Conservation (phyloP, 2,797 vertebrate genomes). For the Chloroceryle amazona region DNA sequence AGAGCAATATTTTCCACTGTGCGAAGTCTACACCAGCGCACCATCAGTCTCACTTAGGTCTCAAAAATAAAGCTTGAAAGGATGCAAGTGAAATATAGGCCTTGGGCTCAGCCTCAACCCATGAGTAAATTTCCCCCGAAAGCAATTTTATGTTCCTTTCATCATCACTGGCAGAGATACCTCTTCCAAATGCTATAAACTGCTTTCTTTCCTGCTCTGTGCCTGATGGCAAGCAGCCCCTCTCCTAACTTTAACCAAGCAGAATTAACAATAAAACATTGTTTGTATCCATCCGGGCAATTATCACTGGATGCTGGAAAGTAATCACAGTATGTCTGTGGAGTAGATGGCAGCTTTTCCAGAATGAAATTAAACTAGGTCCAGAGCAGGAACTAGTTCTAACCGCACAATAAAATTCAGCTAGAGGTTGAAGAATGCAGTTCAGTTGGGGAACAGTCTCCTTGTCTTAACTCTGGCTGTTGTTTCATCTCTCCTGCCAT, state of each 20-base stretch:
- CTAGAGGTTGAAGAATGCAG: constrained; percentile 17
- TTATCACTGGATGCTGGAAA: constrained; percentile 31
- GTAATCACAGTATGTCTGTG: background rate
- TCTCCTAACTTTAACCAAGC: constrained; percentile 6
- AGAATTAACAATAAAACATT: constrained; percentile 49
- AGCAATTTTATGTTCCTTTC: constrained; percentile 28
- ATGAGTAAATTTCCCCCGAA: background rate
- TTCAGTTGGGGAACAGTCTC: background rate
- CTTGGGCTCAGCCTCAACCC: background rate
- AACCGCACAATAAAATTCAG: constrained; percentile 14
- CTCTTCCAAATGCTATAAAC: background rate
- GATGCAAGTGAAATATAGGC: background rate
- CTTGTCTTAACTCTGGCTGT: background rate
- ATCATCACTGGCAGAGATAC: constrained; percentile 25
- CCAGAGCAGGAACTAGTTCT: constrained; percentile 38
- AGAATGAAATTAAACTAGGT: constrained; percentile 23
- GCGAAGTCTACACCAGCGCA: background rate
- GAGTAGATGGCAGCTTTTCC: constrained; percentile 15
- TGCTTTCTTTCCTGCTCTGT: background rate
- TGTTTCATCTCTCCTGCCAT: background rate
- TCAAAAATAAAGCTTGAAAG: constrained; percentile 23
- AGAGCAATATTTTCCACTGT: constrained; percentile 21
- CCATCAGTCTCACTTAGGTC: background rate
- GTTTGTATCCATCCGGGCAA: constrained; percentile 22
- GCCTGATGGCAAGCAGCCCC: background rate